A percentile compares a stretch with the other conserved stretches of the same genome.
Evolutionary conservation across 2,113 vertebrate species (phyloP).

Genomic region (Stigmatopora argus): DNA sequence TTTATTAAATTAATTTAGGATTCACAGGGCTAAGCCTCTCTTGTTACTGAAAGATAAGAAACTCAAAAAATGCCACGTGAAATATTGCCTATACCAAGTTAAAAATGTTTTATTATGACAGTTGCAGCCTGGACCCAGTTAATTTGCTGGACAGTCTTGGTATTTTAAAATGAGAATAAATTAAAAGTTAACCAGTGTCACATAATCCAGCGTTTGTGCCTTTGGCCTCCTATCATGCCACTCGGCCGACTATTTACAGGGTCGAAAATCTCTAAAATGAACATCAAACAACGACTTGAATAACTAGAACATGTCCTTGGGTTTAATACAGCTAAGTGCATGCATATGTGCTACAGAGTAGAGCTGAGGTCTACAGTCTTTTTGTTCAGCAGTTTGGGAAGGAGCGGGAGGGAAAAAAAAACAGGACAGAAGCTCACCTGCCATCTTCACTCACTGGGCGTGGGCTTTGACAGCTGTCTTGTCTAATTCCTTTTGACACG

Average conservation of each 20-base stretch:
- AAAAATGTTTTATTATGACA: background rate
- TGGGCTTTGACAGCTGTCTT: conserved; percentile 70
- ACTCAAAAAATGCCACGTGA: too few relatives aligned
- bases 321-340: background rate
- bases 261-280: background rate
- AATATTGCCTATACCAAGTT: background rate
- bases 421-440: conserved; percentile 56
- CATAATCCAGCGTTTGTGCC: conserved; percentile 2
- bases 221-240: background rate
- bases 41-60: background rate
- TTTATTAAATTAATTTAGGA: background rate
- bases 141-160: background rate
- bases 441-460: conserved; percentile 57
- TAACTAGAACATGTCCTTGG: background rate
- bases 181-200: background rate
- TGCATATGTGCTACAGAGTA: conserved; percentile 14
- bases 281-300: conserved; percentile 1
- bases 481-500: conserved; percentile 54
- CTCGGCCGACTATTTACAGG: background rate
- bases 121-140: background rate
- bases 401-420: background rate
- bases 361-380: conserved; percentile 1
- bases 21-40: background rate
- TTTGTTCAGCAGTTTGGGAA: conserved; percentile 21
- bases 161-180: background rate